Percentiles rank a stretch among this genome's conserved stretches.
phyloP scores from a whole-genome alignment of 2,797 vertebrate genomes.

The Odontamblyopus lacepedii region DNA sequence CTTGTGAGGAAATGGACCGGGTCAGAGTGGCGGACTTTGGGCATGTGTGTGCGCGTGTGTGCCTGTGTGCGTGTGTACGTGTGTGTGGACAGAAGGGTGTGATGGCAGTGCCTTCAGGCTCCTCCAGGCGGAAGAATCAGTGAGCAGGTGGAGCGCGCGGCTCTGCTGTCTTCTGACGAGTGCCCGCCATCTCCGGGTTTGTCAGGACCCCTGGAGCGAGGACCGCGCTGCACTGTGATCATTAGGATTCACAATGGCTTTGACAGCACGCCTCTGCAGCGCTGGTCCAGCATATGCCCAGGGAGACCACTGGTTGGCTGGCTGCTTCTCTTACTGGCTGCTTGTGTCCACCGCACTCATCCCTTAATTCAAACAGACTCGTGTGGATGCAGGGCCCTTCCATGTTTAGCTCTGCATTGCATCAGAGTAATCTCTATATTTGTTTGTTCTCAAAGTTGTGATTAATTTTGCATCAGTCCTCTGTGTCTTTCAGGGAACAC shows the following conservation, averaged over 20 bases:
- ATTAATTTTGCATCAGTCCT: constrained; percentile 54
- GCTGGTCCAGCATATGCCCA: constrained; percentile 66
- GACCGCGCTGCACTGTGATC: constrained; percentile 67
- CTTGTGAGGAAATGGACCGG: constrained; percentile 47
- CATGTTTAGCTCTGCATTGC: constrained; percentile 21
- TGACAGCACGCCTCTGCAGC: constrained; percentile 67
- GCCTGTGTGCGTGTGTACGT: constrained; percentile 43
- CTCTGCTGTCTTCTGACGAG: constrained; percentile 74
- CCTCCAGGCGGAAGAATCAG: constrained; percentile 75
- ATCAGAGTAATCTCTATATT: constrained; percentile 55
- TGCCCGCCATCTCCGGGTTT: constrained; percentile 74
- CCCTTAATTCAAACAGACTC: constrained; percentile 48
- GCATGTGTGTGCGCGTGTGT: constrained; percentile 44
- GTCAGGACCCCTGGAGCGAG: constrained; percentile 73
- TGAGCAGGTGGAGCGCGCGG: constrained; percentile 74
- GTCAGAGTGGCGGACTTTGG: constrained; percentile 49
- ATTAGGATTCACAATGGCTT: constrained; percentile 76
- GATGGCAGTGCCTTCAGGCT: constrained; percentile 71
- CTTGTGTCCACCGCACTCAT: constrained; percentile 31
- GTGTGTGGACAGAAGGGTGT: constrained; percentile 57
- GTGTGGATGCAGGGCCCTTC: constrained; percentile 11
- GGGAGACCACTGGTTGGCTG: constrained; percentile 59
- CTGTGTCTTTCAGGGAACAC: constrained; percentile 25
- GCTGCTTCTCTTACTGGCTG: constrained; percentile 54
- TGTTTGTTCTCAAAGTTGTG: constrained; percentile 49